Conservation (phyloP, 2,113 vertebrate genomes). For the Capricornis sumatraensis region DNA sequence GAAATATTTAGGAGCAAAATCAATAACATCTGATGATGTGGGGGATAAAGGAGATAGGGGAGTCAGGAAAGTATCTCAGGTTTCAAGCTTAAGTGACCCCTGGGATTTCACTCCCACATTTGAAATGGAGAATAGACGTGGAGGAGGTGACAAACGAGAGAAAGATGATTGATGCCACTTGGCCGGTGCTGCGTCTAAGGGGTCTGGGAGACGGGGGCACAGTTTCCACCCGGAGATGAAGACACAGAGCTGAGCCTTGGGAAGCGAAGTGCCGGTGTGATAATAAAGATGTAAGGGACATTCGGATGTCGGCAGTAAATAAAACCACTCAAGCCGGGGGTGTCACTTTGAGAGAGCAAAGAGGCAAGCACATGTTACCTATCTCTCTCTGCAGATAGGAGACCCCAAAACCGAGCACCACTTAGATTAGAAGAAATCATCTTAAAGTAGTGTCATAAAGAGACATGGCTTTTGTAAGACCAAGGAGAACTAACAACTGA, state of each 20-base stretch:
- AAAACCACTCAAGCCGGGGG: neutral
- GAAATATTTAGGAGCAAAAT: neutral
- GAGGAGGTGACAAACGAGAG: neutral
- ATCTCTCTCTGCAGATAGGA: neutral
- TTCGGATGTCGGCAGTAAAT: neutral
- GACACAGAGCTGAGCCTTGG: neutral
- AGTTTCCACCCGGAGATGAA: fast-evolving
- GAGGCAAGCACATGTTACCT: neutral
- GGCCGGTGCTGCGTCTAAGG: neutral
- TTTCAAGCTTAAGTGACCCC: neutral
- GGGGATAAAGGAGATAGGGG: neutral
- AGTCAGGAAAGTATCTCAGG: neutral
- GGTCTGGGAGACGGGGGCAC: neutral
- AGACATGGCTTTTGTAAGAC: neutral
- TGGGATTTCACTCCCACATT: neutral
- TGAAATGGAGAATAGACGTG: neutral
- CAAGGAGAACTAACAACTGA: neutral
- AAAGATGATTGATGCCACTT: neutral
- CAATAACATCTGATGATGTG: neutral
- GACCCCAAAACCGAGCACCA: neutral
- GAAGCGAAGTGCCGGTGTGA: fast-evolving
- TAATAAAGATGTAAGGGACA: neutral
- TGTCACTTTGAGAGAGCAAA: neutral
- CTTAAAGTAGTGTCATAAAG: neutral
- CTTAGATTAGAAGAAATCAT: neutral